These are phyloP conservation scores for Andrena haemorrhoa DNA, from an alignment of 2,888 invertebrate genomes.

Conservation along the genomic window DNA sequence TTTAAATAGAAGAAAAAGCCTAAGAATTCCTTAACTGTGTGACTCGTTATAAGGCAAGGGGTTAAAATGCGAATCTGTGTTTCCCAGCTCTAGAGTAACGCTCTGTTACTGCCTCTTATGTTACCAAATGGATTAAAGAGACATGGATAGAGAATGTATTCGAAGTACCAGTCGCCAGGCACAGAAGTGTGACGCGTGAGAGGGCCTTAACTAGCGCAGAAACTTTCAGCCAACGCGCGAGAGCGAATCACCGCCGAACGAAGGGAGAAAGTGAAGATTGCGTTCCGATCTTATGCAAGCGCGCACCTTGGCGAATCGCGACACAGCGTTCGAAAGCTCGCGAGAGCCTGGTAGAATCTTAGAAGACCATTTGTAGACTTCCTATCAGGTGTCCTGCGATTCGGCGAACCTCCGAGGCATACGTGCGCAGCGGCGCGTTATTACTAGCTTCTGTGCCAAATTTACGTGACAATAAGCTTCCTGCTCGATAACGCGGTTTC, in stretches of 20 bases:
- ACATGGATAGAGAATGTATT: no score
- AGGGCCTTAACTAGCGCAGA: conserved; percentile 23
- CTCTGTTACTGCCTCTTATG: no score
- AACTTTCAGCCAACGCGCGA: conserved; percentile 3
- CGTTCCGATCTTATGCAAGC: conserved; percentile 2
- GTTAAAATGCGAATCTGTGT: no score
- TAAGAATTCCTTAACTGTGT: no score
- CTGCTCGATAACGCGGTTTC: conserved; percentile 50
- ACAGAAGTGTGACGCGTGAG: no score
- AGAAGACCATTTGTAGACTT: conserved; percentile 9
- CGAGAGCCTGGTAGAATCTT: background rate
- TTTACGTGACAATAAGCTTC: conserved; percentile 76
- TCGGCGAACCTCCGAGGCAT: conserved; percentile 31
- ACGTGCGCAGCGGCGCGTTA: conserved; percentile 28
- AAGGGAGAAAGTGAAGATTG: conserved; percentile 19
- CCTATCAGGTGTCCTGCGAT: conserved; percentile 19
- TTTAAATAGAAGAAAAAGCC: no score
- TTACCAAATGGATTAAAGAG: no score
- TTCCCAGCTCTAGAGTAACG: no score
- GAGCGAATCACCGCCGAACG: conserved; percentile 5
- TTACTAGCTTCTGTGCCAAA: conserved; percentile 74
- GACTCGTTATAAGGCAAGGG: no score
- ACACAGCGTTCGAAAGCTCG: background rate
- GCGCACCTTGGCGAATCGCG: conserved; percentile 10
- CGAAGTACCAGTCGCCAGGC: no score